Base-by-base conservation (phyloP, 2,888 invertebrate species). In the Luperina testacea region DNA sequence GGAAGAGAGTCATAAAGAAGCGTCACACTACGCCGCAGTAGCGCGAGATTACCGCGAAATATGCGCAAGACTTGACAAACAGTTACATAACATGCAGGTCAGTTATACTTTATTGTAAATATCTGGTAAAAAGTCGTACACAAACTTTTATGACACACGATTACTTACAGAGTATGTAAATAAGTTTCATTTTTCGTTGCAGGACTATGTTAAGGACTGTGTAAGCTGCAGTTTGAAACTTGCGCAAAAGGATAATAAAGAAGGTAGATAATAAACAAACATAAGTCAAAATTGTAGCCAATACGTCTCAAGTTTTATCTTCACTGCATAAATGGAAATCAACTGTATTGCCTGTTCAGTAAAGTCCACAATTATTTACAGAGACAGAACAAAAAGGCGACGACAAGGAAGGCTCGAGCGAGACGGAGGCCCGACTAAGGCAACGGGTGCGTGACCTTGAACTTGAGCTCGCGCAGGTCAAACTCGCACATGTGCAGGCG, bases 401-500 rank as follows among this genome's bases (percentile, higher is more conserved):
- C 0, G 94, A 91, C 48, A 93, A 92, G 57, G 94, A 92, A 79
- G 94, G 91, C 0, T 90, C 94, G 2, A 94, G 95, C 83, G 95
- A 95, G 75, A 93, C 96, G 0, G 97, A 97, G 80, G 95, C 96
- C 17, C 93, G 97, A 64, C 97, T 98, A 4, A 95, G 97, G 87
- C 97, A 98, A 90, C 97, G 98, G 85, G 98, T 99, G 73, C 97
- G 99, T 6, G 99, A 99, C 93, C 96, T 99, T 32, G 99, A 99
- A 94, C 97, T 99, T 80, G 99, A 99, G 92, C 96, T 99, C 88
- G 99, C 99, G 5, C 99, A 99, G 94, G 99, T 99, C 0, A 99
- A 99, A 95, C 97, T 99, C 87, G 99, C 99, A 0, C 98, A 99
- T 87, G 99, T 99, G 9, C 99, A 99, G 95, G 99, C 99, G 1